Conservation (phyloP, 2,113 vertebrate species). For the Picathartes gymnocephalus region DNA sequence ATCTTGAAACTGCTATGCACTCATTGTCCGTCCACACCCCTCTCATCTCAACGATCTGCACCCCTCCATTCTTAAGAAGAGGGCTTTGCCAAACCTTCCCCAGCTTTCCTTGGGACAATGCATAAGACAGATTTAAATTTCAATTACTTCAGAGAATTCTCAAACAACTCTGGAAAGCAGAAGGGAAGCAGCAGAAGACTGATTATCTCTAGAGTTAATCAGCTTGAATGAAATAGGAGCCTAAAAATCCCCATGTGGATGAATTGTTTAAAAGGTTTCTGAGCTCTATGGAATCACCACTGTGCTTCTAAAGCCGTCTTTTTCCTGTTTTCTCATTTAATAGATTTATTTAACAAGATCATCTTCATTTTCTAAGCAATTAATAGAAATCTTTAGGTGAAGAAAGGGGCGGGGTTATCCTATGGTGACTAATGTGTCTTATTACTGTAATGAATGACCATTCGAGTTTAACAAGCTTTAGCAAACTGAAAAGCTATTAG, state of each 20-base stretch:
- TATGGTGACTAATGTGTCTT: slow-evolving; percentile 35
- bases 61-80: not conserved
- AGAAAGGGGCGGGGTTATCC: not conserved
- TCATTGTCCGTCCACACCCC: not conserved
- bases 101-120: not conserved
- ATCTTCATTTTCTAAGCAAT: not conserved
- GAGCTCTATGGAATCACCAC: not conserved
- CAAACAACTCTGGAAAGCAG: not conserved
- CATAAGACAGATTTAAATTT: not conserved
- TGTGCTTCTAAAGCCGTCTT: not conserved
- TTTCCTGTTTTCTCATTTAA: not conserved
- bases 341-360: not conserved
- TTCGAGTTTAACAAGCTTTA: slow-evolving; percentile 46
- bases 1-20: not conserved
- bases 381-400: slow-evolving; percentile 10
- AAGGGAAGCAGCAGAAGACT: not conserved
- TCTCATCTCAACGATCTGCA: not conserved
- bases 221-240: not conserved
- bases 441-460: not conserved
- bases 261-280: not conserved
- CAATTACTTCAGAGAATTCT: not conserved
- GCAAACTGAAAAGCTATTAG: slow-evolving; percentile 43
- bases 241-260: not conserved
- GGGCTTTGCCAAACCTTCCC: not conserved
- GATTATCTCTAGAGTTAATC: not conserved